Evolutionary conservation across 2,888 invertebrate genomes (phyloP), one percentile per base, ranked within the genome.

Genomic region (Cataglyphis altisquamis): DNA sequence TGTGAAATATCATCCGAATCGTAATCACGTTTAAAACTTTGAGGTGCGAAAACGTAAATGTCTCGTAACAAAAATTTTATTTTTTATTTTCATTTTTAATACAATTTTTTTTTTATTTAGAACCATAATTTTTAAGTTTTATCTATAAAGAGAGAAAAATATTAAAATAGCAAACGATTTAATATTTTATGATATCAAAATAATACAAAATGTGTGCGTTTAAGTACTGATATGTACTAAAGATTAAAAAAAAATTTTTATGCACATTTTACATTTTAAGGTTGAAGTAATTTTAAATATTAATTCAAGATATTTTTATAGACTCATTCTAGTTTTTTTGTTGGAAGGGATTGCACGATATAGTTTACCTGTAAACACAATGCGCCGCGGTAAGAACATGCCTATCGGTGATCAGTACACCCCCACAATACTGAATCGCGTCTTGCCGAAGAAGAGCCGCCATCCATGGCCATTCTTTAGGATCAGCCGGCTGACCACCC

Each of bases 401-500:
- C 77, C 96, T 95, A 91, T 97, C 97, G 0, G 98, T 98, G 87
- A 98, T 97, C 63, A 98, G 95, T 0, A 96, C 97, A 0, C 98
- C 98, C 0, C 98, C 98, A 93, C 98, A 98, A 95, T 96, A 97
- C 77, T 96, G 96, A 92, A 96, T 96, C 73, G 95, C 94, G 29
- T 96, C 96, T 4, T 95, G 95, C 0, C 96, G 96, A 21, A 98
- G 96, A 84, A 98, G 94, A 1, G 97, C 98, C 0, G 97, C 98
- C 96, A 98, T 97, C 98, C 98, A 98, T 0, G 97, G 97, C 97
- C 98, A 98, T 92, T 97, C 97, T 67, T 95, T 95, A 1, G 95
- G 96, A 91, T 96, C 96, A 0, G 97, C 96, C 0, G 96, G 96
- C 39, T 96, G 95, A 0, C 97, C 96, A 0, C 97, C 97, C 10